Percentiles rank a stretch among this genome's conserved stretches.
Evolutionary conservation across 2,113 vertebrate species (phyloP).

Genomic region (Drymodes brunneopygia): DNA sequence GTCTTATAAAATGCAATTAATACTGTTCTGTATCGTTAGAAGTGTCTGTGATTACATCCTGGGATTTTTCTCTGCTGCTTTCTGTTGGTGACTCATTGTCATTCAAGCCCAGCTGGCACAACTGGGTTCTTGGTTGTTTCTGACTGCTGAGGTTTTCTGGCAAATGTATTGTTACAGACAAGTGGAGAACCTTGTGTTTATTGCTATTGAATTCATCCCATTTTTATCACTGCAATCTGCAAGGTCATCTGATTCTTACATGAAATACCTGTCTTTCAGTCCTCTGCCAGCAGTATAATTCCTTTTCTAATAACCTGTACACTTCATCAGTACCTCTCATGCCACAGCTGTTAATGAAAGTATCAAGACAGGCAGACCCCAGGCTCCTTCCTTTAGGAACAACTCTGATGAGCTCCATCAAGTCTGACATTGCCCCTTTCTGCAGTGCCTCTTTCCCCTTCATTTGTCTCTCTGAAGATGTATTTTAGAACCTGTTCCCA

Average conservation of each 20-base stretch:
- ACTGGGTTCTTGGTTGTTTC: neutral
- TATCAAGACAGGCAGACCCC: neutral
- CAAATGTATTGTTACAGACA: neutral
- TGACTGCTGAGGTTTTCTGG: neutral
- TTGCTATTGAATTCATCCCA: neutral
- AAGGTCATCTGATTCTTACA: neutral
- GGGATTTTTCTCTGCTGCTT: neutral
- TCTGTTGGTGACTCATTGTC: slow-evolving; percentile 16
- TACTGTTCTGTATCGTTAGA: neutral
- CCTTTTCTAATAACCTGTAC: neutral
- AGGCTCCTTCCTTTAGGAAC: neutral
- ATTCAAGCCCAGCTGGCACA: neutral
- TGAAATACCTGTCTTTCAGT: neutral
- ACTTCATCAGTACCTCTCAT: neutral
- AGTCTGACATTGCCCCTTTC: neutral
- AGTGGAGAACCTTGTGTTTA: neutral
- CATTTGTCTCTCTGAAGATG: neutral
- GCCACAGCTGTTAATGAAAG: neutral
- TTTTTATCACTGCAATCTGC: slow-evolving; percentile 5
- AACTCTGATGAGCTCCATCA: neutral
- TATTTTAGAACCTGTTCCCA: neutral
- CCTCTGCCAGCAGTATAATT: neutral
- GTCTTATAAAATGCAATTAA: neutral
- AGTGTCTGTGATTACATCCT: neutral
- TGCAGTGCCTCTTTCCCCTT: neutral